Evolutionary conservation across 2,888 invertebrate genomes (phyloP).

Genomic region (Cyaniris semiargus): DNA sequence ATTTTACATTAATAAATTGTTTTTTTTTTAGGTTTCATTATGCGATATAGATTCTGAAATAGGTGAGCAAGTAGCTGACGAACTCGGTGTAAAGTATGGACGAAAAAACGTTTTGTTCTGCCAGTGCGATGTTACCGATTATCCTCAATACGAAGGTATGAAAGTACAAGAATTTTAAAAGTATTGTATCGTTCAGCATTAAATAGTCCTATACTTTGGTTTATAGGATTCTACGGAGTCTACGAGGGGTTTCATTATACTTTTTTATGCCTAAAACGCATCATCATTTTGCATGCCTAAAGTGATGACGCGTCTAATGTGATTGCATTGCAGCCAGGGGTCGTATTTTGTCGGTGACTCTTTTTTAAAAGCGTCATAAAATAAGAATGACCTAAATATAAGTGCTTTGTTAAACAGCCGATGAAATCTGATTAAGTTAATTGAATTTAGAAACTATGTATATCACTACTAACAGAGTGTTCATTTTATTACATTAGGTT

Average conservation of each 20-base stretch:
- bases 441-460: constrained; percentile 12
- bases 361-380: not conserved
- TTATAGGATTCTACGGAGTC: not conserved
- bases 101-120: constrained; percentile 86
- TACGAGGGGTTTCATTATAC: not conserved
- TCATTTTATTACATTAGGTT: not conserved
- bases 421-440: not conserved
- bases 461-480: not conserved
- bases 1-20: not conserved
- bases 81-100: constrained; percentile 83
- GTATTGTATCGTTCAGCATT: too few relatives aligned
- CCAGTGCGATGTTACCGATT: constrained; percentile 88
- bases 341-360: not conserved
- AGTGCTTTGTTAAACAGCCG: not conserved
- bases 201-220: not conserved
- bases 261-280: not conserved
- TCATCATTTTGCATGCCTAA: not conserved
- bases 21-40: constrained; percentile 81
- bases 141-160: constrained; percentile 87
- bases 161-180: not conserved
- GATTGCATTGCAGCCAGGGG: not conserved
- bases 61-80: constrained; percentile 84
- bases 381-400: not conserved
- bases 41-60: constrained; percentile 87
- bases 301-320: constrained; percentile 3